phyloP scores from a whole-genome alignment of 1,140 invertebrate species.

The Brachionus calyciflorus region DNA sequence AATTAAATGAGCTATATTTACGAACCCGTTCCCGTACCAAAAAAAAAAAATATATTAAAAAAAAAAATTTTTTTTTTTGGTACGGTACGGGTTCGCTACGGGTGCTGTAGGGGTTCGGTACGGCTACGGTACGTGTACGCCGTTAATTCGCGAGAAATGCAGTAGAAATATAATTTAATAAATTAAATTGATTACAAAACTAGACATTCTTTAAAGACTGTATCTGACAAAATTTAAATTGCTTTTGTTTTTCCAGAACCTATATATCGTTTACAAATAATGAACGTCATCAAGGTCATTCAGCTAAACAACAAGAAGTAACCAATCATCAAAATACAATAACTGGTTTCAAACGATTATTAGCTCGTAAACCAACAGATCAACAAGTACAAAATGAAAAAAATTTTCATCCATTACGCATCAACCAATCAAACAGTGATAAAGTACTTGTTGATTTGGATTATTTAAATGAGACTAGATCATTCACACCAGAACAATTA shows the following conservation, averaged over 20 bases:
- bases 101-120: background rate
- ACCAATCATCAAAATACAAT: conserved; percentile 97
- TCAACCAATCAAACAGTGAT: conserved; percentile 68
- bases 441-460: conserved; percentile 24
- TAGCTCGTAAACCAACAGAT: conserved; percentile 80
- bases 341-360: conserved; percentile 82
- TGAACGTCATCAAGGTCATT: conserved; percentile 85
- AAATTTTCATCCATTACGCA: conserved; percentile 71
- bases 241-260: conserved; percentile 68
- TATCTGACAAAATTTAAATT: no score
- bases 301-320: conserved; percentile 91
- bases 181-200: no score
- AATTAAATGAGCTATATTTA: no score
- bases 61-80: background rate
- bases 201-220: no score
- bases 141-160: no score
- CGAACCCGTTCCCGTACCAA: no score
- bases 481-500: conserved; percentile 90
- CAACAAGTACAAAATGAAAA: conserved; percentile 78
- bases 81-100: no score
- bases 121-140: no score
- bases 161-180: background rate
- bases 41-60: conserved; percentile 52
- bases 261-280: conserved; percentile 89
- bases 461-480: conserved; percentile 54